Evolutionary conservation across 1,140 invertebrate genomes (phyloP), one percentile per base, ranked within the genome.

Genomic region (Achroia grisella): DNA sequence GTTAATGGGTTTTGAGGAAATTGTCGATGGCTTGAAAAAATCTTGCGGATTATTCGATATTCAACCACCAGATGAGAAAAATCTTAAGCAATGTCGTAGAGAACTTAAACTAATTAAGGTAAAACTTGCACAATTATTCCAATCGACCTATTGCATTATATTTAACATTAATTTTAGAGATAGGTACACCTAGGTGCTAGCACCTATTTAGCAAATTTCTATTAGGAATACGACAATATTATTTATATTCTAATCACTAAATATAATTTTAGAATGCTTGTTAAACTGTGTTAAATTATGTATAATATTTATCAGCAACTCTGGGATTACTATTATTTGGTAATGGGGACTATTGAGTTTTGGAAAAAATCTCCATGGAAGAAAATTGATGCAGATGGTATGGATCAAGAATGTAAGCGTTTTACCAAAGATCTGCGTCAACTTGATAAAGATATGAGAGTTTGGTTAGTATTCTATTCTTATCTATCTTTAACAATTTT

Each of bases 281-380:
- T n/a, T n/a, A n/a, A n/a, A n/a, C n/a, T n/a, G n/a, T n/a, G n/a
- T n/a, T n/a, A n/a, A n/a, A n/a, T n/a, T n/a, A n/a, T n/a, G n/a
- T n/a, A n/a, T n/a, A n/a, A 32, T 49, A 23, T 46, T 50, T 69
- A 73, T 10, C 59, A 93, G 86, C 88, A 91, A 68, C 82, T 98
- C 4, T 98, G 97, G 97, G 96, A 98, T 84, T 97, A 96, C 69
- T 91, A 95, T 10, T 87, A 90, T 49, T 90, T 97, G 9, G 92
- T 98, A 2, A 88, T 89, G 61, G 92, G 91, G 0, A 94, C 90
- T 48, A 91, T 98, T 40, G 90, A 95, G 41, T 93, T 95, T 72
- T 98, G 97, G 96, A 96, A 97, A 72, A 94, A 90, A 15, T 98
- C 96, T 0, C 89, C 91, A 0, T 98, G 97, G 97, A 93, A 93